These are phyloP conservation scores for Silurus meridionalis DNA, from an alignment of 2,113 vertebrate genomes.

Conservation along the genomic window DNA sequence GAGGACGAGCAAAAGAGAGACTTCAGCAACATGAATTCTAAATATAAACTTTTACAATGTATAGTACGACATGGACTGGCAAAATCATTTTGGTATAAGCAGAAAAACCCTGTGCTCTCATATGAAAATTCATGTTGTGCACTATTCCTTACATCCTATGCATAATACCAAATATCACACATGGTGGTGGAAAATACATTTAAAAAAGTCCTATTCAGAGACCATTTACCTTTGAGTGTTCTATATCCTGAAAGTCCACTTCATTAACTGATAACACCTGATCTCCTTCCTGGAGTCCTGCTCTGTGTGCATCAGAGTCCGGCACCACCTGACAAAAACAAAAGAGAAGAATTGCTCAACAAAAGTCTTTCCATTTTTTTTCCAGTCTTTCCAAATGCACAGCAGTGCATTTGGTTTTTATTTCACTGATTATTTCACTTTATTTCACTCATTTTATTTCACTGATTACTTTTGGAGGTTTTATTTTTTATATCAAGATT, in stretches of 20 bases:
- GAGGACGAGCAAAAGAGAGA: not conserved
- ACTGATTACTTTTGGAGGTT: not conserved
- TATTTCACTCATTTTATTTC: too few species aligned
- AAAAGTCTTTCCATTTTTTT: not conserved
- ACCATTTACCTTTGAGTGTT: conserved; percentile 87
- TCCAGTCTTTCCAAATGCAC: not conserved
- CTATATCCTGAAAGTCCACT: conserved; percentile 98
- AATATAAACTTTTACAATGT: not conserved
- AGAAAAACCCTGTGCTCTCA: not conserved
- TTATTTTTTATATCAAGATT: too few species aligned
- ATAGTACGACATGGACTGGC: not conserved
- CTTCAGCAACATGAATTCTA: not conserved
- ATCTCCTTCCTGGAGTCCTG: conserved; percentile 95
- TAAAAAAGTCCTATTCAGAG: not conserved
- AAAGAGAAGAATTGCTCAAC: not conserved
- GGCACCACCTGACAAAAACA: conserved; percentile 84
- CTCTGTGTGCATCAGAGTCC: conserved; percentile 91
- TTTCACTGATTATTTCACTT: too few species aligned
- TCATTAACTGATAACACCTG: conserved; percentile 97
- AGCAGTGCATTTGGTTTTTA: too few species aligned
- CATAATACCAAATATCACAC: not conserved
- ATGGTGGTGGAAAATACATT: not conserved
- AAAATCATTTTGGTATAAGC: not conserved
- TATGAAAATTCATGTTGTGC: not conserved
- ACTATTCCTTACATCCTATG: not conserved